These are phyloP conservation scores for Lepidocyrtoides sp. DNA, from an alignment of 2,888 invertebrate species.

Conservation along the genomic window DNA sequence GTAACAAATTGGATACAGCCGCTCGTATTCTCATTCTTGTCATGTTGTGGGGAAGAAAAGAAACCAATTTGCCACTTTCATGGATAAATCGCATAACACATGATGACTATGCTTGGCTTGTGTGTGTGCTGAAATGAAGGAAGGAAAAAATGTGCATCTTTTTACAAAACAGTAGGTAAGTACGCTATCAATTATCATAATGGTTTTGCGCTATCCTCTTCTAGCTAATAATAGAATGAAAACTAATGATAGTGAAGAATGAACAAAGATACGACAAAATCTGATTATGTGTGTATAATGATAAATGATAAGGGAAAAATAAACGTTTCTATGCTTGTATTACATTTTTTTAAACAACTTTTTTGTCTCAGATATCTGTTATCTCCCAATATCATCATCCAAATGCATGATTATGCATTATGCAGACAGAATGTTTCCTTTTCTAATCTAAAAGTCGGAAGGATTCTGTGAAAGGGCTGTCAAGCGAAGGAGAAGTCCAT, in stretches of 20 bases:
- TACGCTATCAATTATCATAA: neutral
- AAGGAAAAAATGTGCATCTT: neutral
- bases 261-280: neutral
- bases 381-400: neutral
- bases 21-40: slow-evolving; percentile 24
- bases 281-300: neutral
- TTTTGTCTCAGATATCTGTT: neutral
- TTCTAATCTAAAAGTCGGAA: neutral
- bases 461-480: neutral
- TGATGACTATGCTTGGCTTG: slow-evolving; percentile 24
- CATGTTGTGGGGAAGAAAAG: neutral
- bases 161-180: neutral
- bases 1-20: slow-evolving; percentile 61
- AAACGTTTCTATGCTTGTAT: neutral
- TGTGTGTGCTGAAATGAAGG: too few relatives aligned
- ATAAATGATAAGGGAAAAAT: too few relatives aligned
- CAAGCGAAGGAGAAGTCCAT: slow-evolving; percentile 3
- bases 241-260: neutral
- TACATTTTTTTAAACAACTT: neutral
- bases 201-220: neutral
- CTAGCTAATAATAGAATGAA: neutral
- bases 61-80: slow-evolving; percentile 43
- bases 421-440: neutral
- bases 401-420: neutral
- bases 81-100: slow-evolving; percentile 59